Conservation (phyloP, 2,888 invertebrate genomes). For the Rhodophaea formosa region DNA sequence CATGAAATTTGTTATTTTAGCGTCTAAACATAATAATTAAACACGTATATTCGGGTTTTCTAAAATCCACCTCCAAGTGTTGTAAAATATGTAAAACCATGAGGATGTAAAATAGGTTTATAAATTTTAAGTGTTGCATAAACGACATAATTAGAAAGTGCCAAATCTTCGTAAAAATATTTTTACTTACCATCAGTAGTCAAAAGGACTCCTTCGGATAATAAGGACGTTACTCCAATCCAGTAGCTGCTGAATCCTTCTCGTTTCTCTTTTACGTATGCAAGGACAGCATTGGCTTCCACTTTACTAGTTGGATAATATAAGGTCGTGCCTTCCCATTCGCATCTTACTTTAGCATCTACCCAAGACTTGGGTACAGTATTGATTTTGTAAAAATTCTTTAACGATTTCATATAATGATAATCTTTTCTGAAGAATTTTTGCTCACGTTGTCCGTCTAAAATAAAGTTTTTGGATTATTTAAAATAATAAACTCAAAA, state of each 20-base stretch:
- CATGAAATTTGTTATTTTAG: no score
- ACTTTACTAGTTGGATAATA: conserved; percentile 51
- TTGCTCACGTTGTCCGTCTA: conserved; percentile 48
- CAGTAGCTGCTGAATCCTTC: no score
- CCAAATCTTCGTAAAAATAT: no score
- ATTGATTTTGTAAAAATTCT: conserved; percentile 62
- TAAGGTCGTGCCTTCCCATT: conserved; percentile 50
- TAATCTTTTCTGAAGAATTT: conserved; percentile 62
- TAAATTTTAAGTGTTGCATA: no score
- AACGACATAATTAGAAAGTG: no score
- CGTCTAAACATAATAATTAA: no score
- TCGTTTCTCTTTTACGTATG: conserved; percentile 30
- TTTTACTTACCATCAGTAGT: conserved; percentile 45
- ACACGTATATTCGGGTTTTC: no score
- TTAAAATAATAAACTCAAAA: no score
- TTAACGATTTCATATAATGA: conserved; percentile 40
- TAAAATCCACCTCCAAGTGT: no score
- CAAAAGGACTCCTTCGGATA: conserved; percentile 50
- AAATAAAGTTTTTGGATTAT: no score
- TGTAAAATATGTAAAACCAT: no score
- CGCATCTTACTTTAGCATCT: conserved; percentile 49
- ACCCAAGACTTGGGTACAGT: conserved; percentile 48
- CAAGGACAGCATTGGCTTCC: conserved; percentile 44
- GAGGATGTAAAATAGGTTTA: no score
- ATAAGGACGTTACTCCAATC: conserved; percentile 47